Base-by-base conservation (phyloP, 2,888 invertebrate species). In the Lacanobia oleracea region DNA sequence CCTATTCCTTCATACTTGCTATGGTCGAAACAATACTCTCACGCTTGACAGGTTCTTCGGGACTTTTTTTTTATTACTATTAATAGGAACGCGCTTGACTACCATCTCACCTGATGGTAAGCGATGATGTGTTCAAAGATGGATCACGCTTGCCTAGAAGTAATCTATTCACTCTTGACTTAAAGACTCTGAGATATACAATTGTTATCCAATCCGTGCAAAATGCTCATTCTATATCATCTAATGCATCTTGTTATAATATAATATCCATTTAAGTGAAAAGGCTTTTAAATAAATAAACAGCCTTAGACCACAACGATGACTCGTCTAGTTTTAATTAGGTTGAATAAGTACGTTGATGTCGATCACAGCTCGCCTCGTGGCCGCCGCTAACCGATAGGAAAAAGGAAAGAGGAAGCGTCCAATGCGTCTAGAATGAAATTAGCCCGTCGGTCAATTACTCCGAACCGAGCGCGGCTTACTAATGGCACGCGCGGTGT, bases 371-470 rank as follows among this genome's bases (percentile, higher is more conserved):
- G 83, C 84, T 86, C 87, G 91, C 88, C 92, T 91, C 91, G 92
- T 91, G 92, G 90, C 88, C 90, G 91, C 88, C 89, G 92, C 91
- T 95, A 95, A 95, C 95, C 95, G 95, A 95, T 96, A 95, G 95
- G 95, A 95, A 96, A 95, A 93, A 95, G 95, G 95, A 94, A 96
- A 95, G 95, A 96, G 95, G 95, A 96, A 96, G 94, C 94, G 89
- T 83, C 89, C 91, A 91, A 95, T 95, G 95, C 94, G 95, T 87
- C 88, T 94, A 92, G 95, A 95, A 95, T 96, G 93, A 94, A 93
- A 96, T 95, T 94, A 95, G 93, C 93, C 89, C 90, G 93, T 87
- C 94, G 95, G 95, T 95, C 95, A 95, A 96, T 96, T 96, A 95
- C 95, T 95, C 93, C 94, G 93, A 88, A 90, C 90, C 92, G 89